phyloP scores from a whole-genome alignment of 2,797 vertebrate genomes.

The Ambastaia sidthimunki region DNA sequence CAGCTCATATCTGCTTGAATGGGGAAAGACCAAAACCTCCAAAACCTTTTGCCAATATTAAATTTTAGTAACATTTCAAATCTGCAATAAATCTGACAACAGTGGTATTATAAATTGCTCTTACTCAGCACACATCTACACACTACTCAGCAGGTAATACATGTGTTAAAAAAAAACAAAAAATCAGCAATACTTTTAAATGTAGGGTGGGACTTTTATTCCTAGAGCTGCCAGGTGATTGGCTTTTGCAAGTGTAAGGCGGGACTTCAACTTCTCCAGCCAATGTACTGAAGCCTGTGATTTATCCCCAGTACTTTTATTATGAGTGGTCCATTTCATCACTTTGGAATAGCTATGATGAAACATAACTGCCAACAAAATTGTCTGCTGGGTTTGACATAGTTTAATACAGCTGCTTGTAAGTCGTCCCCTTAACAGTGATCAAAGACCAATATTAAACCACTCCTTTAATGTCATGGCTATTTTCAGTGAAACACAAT shows the following conservation, averaged over 20 bases:
- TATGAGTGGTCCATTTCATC: background rate
- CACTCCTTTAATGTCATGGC: background rate
- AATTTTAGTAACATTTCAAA: too few relatives aligned
- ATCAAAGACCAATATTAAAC: background rate
- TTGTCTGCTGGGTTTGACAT: background rate
- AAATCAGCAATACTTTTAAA: too few relatives aligned
- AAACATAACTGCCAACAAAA: background rate
- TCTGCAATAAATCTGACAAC: too few relatives aligned
- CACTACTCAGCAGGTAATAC: too few relatives aligned
- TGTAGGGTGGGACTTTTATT: too few relatives aligned
- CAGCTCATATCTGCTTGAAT: background rate
- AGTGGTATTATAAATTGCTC: too few relatives aligned
- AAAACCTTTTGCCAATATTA: too few relatives aligned
- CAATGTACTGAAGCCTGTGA: background rate
- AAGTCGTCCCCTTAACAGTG: background rate
- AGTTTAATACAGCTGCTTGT: background rate
- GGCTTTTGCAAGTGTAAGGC: too few relatives aligned
- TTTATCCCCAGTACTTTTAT: background rate
- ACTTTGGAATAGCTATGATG: background rate
- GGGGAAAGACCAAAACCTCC: background rate
- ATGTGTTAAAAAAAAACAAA: too few relatives aligned
- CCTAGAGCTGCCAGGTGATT: too few relatives aligned
- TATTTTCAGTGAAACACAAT: slow-evolving; percentile 21
- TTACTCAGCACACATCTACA: too few relatives aligned
- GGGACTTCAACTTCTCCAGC: background rate